Evolutionary conservation across 2,797 vertebrate genomes (phyloP), one percentile per base, ranked within the genome.

Genomic region (Catharus ustulatus): DNA sequence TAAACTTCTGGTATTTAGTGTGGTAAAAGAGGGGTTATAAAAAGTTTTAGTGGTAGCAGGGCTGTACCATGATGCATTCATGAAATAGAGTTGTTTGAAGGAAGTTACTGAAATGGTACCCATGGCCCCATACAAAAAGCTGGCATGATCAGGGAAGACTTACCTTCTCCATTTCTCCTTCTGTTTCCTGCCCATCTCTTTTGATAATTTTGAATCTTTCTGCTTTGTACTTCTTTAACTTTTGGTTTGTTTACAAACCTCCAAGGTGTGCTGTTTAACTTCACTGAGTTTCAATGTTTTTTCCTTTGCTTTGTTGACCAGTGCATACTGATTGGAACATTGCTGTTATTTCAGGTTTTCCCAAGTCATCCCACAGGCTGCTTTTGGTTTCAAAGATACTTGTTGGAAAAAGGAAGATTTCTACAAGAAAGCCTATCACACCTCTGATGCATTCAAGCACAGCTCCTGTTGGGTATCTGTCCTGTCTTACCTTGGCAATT

Each of bases 361-460:
- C 46, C 1, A 2, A 30, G 27, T 72, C 62, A 71, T 88, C 49
- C 38, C 3, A 1, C 27, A 64, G 66, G 43, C 38, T 61, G 80
- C 49, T 80, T 87, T 93, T 84, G 59, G 63, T 93, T 93, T 84
- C 81, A 86, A 46, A 93, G 51, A 43, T 43, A 54, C 58, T 76
- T 90, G 43, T 23, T 52, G 66, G 52, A 73, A 93, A 91, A 89
- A 55, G 58, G 42, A 86, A 59, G 27, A 68, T 78, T 85, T 63
- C 49, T 45, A 63, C 36, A 58, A 51, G 90, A 94, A 23, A 2
- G 1, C 6, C 13, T 27, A 16, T 64, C 4, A 7, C 13, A 64
- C 22, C 67, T 88, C 61, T 5, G 4, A 21, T 3, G 3, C 51
- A 77, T 93, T 93, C 34, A 90, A 79, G 34, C 1, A 0, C 0